Conservation (phyloP, 2,797 vertebrate species). For the Columba guinea region DNA sequence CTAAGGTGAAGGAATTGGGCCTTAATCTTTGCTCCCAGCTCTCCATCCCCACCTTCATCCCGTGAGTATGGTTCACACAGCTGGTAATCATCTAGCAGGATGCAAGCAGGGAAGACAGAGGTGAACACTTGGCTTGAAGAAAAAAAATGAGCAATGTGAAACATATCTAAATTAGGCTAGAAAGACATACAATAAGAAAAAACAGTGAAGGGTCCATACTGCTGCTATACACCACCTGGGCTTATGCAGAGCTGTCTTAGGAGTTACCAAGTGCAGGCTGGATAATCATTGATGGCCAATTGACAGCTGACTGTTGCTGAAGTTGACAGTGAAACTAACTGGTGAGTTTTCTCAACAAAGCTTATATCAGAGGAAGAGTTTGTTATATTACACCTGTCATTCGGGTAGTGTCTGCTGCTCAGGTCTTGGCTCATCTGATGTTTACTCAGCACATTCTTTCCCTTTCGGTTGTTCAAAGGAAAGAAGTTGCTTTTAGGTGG, state of each 20-base stretch:
- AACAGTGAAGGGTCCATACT: background rate
- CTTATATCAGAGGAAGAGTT: background rate
- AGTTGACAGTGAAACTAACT: background rate
- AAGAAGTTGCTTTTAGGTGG: background rate
- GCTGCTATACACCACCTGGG: background rate
- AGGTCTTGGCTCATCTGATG: background rate
- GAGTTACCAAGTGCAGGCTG: background rate
- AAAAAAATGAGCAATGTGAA: background rate
- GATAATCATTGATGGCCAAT: background rate
- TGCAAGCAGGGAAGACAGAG: background rate
- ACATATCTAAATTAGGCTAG: background rate
- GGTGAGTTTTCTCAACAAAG: background rate
- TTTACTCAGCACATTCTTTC: background rate
- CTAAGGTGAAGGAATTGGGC: constrained; percentile 37
- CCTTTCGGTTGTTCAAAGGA: background rate
- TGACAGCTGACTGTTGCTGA: background rate
- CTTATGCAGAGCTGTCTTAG: background rate
- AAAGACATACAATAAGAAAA: background rate
- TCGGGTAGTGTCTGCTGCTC: background rate
- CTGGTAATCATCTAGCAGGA: constrained; percentile 27
- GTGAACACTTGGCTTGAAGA: background rate
- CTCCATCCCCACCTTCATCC: background rate
- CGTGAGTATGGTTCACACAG: background rate
- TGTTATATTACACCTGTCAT: background rate
- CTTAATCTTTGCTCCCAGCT: constrained; percentile 31